Percentiles rank a stretch among this genome's conserved stretches.
Evolutionary conservation across 92 coral and sea anemone genomes (phyloP).

Genomic region (Siderastrea siderea): DNA sequence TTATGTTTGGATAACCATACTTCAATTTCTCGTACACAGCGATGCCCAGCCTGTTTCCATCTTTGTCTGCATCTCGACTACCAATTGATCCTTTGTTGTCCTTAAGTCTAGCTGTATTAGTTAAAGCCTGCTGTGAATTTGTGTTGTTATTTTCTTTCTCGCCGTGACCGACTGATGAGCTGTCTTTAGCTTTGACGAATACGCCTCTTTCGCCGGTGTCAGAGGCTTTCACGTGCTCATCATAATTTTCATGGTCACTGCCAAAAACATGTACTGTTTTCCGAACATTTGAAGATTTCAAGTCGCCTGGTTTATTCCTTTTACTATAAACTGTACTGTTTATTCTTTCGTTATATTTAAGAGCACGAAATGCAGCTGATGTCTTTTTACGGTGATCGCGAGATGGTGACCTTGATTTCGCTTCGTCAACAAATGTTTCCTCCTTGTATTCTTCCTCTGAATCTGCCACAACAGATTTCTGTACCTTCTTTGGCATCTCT

Average conservation of each 20-base stretch:
- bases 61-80: not conserved
- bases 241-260: not conserved
- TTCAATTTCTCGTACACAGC: not conserved
- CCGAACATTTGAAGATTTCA: not conserved
- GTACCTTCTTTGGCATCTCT: not conserved
- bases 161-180: no score
- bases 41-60: not conserved
- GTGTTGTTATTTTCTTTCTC: not conserved
- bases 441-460: not conserved
- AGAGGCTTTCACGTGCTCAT: not conserved
- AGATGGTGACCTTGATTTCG: not conserved
- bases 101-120: not conserved
- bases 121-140: not conserved
- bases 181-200: not conserved
- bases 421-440: not conserved
- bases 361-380: not conserved
- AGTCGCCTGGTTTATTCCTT: no score
- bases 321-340: not conserved
- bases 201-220: no score
- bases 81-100: not conserved
- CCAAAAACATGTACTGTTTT: not conserved
- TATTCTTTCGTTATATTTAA: not conserved
- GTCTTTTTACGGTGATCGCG: no score
- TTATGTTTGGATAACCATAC: not conserved
- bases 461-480: not conserved